Conservation (phyloP, 2,113 vertebrate species). For the Ophthalmolycus amberensis region DNA sequence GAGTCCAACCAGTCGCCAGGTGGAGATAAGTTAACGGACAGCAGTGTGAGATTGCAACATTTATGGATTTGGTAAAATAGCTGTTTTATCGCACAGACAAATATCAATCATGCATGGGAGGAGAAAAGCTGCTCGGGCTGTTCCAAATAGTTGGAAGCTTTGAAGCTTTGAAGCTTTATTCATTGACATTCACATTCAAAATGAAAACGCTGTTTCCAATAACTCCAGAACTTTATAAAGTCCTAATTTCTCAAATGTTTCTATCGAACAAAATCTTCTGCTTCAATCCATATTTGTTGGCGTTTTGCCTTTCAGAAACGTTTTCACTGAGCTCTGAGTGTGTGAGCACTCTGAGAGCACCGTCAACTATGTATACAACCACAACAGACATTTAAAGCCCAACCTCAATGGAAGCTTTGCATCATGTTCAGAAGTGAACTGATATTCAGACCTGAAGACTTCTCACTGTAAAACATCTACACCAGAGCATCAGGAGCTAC, state of each 20-base stretch:
- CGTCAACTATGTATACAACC: not conserved
- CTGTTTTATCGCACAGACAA: not conserved
- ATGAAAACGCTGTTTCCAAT: not conserved
- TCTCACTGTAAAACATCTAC: no score
- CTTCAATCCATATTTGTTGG: not conserved
- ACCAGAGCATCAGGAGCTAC: no score
- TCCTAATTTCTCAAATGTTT: not conserved
- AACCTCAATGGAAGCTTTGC: not conserved
- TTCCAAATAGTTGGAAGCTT: not conserved
- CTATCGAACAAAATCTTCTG: not conserved
- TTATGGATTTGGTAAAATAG: not conserved
- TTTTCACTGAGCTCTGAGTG: not conserved
- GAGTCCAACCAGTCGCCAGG: not conserved
- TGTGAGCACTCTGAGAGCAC: not conserved
- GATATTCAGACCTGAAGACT: not conserved
- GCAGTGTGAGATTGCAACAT: not conserved
- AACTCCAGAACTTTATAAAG: not conserved
- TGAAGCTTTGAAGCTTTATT: not conserved
- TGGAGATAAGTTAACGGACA: not conserved
- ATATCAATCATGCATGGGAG: not conserved
- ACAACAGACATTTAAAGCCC: not conserved
- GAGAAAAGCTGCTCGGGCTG: not conserved
- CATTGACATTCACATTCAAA: not conserved
- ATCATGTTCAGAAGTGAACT: not conserved
- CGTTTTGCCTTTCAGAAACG: not conserved